Percentiles rank a stretch among this genome's conserved stretches.
phyloP scores from a whole-genome alignment of 2,113 vertebrate genomes.

The Forbesichthys papilliferus region DNA sequence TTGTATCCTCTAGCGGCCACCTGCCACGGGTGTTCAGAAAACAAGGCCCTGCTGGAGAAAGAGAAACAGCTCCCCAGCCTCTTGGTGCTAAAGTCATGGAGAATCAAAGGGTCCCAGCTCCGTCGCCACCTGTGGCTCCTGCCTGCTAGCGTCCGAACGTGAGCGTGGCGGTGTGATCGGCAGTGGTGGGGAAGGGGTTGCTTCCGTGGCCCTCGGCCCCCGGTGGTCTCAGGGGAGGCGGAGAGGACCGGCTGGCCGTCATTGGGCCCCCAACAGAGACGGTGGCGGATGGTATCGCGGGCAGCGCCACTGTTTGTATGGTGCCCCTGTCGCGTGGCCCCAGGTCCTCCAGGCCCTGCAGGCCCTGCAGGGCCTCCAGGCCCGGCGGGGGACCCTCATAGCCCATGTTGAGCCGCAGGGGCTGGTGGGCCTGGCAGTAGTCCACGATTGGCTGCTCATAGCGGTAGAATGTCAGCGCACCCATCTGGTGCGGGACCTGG shows the following conservation, averaged over 20 bases:
- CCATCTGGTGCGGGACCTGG: constrained; percentile 82
- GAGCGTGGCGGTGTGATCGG: constrained; percentile 74
- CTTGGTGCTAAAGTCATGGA: constrained; percentile 43
- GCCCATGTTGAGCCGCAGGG: constrained; percentile 80
- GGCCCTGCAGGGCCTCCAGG: constrained; percentile 50
- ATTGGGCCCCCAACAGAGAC: constrained; percentile 46
- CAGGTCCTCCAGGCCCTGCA: constrained; percentile 64
- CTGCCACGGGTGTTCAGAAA: constrained; percentile 42
- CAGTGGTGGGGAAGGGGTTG: constrained; percentile 51
- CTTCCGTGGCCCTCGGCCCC: constrained; percentile 55
- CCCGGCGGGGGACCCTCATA: constrained; percentile 77
- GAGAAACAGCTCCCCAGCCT: constrained; percentile 56
- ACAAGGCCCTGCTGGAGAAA: constrained; percentile 49
- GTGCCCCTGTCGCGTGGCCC: constrained; percentile 72
- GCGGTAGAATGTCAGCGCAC: constrained; percentile 80
- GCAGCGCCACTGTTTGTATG: constrained; percentile 78
- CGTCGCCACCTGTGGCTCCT: constrained; percentile 12
- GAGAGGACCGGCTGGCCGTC: constrained; percentile 69
- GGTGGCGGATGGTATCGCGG: constrained; percentile 68
- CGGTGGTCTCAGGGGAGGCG: constrained; percentile 62
- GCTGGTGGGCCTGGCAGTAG: constrained; percentile 83
- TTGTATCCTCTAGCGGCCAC: constrained; percentile 28
- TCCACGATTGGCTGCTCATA: constrained; percentile 82
- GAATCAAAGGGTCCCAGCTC: constrained; percentile 30
- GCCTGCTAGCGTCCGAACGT: constrained; percentile 75